Percentiles rank a stretch among this genome's conserved stretches.
Evolutionary conservation across 2,797 vertebrate species (phyloP).

Genomic region (Aldrovandia affinis): DNA sequence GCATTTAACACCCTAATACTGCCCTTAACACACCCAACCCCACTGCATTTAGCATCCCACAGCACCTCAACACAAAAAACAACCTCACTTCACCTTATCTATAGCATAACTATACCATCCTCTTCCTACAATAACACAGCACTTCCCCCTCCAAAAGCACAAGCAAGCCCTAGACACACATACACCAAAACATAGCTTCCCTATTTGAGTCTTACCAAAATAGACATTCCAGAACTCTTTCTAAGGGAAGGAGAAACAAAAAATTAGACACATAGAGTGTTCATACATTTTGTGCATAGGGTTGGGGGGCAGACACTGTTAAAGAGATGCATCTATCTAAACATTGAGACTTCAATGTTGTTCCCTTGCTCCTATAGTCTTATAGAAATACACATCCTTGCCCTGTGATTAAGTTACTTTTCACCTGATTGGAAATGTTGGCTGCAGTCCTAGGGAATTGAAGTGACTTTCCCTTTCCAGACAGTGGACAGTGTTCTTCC

Average conservation of each 20-base stretch:
- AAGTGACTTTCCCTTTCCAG: too few species aligned
- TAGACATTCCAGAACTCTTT: constrained; percentile 86
- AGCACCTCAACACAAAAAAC: neutral
- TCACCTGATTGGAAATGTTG: too few species aligned
- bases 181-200: neutral
- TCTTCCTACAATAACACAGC: neutral
- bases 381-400: neutral
- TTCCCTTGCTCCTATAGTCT: neutral
- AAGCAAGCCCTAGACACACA: constrained; percentile 12
- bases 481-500: too few species aligned
- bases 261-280: neutral
- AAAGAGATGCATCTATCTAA: neutral
- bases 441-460: too few species aligned
- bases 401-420: too few species aligned
- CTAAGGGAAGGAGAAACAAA: constrained; percentile 59
- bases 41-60: too few species aligned
- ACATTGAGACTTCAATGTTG: too few species aligned
- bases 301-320: neutral
- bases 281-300: too few species aligned
- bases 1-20: neutral
- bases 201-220: constrained; percentile 73
- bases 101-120: neutral
- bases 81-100: neutral
- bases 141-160: neutral
- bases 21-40: neutral